A percentile compares a stretch with the other conserved stretches of the same genome.
phyloP scores from a whole-genome alignment of 2,113 vertebrate genomes.

The Pteruthius melanotis region DNA sequence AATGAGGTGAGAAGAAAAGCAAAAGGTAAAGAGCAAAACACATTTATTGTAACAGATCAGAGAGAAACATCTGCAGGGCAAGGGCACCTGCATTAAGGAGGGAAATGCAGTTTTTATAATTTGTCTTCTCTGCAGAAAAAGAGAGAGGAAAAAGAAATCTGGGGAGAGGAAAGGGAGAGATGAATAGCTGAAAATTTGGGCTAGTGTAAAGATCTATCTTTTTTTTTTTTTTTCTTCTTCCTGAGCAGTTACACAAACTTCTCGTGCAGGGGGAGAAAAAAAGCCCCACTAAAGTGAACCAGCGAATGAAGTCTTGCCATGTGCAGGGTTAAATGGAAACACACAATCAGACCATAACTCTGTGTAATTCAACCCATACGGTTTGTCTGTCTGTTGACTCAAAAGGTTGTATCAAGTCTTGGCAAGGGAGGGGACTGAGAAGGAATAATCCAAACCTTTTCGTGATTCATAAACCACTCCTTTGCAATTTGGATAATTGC shows the following conservation, averaged over 20 bases:
- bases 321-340: constrained; percentile 58
- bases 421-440: neutral
- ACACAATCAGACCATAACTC: constrained; percentile 43
- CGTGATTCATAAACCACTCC: constrained; percentile 60
- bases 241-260: neutral
- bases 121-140: neutral
- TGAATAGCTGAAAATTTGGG: neutral
- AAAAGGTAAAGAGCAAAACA: constrained; percentile 44
- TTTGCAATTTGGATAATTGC: constrained; percentile 64
- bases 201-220: neutral
- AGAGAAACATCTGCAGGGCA: constrained; percentile 38
- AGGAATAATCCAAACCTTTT: constrained; percentile 14
- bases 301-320: constrained; percentile 2
- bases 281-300: neutral
- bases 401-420: constrained; percentile 23
- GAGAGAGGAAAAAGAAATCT: neutral
- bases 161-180: neutral
- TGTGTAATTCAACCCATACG: constrained; percentile 71
- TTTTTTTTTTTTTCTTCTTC: neutral
- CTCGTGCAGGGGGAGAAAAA: neutral
- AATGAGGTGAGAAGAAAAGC: constrained; percentile 72
- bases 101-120: neutral
- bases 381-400: constrained; percentile 40
- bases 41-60: constrained; percentile 35
- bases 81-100: neutral